phyloP scores from a whole-genome alignment of 64 coral and sea anemone genomes.

The Pocillopora damicornis region DNA sequence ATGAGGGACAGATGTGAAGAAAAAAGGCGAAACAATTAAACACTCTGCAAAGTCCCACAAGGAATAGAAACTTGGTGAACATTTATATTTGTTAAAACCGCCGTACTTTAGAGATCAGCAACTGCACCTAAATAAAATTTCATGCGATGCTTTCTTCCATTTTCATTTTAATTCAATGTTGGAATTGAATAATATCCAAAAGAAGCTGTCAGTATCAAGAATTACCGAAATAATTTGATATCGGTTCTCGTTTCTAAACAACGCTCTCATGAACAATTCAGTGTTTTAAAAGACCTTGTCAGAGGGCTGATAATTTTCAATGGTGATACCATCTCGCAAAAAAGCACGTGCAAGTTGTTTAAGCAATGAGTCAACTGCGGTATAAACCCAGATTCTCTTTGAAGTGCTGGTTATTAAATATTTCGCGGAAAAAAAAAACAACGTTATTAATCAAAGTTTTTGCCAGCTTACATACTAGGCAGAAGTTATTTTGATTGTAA shows the following conservation, averaged over 20 bases:
- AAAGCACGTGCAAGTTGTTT: conserved; percentile 23
- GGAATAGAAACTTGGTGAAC: conserved; percentile 21
- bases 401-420: conserved; percentile 16
- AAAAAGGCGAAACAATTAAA: conserved; percentile 2
- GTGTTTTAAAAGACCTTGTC: conserved; percentile 6
- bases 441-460: neutral
- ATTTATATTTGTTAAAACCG: conserved; percentile 35
- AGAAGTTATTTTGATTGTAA: neutral
- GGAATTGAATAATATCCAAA: neutral
- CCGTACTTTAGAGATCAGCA: conserved; percentile 14
- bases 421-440: neutral
- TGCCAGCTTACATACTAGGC: neutral
- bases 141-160: neutral
- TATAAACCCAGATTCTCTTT: neutral
- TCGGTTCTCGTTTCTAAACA: conserved; percentile 7
- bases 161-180: neutral
- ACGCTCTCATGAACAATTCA: conserved; percentile 41
- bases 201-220: neutral
- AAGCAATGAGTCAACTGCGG: conserved; percentile 18
- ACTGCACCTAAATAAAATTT: neutral
- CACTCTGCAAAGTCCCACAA: conserved; percentile 19
- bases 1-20: conserved; percentile 16
- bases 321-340: neutral
- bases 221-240: neutral
- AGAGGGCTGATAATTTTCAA: neutral